Conservation (phyloP, 2,113 vertebrate species). For the Leiothrix lutea region DNA sequence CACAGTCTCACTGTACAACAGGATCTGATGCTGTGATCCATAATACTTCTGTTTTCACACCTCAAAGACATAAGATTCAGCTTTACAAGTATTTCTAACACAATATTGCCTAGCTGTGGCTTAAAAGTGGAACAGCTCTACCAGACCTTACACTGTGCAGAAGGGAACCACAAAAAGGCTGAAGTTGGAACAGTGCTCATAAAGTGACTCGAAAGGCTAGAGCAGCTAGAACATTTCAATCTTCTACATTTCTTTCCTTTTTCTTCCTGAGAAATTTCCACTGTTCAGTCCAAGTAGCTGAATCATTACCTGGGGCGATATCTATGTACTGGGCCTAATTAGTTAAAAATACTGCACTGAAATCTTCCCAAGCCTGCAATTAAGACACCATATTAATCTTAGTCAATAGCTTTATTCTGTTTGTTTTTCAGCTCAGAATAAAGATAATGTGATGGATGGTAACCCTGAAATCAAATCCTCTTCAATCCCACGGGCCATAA, state of each 20-base stretch:
- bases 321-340: neutral
- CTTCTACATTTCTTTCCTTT: neutral
- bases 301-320: neutral
- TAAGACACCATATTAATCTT: neutral
- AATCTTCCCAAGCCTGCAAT: neutral
- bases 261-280: neutral
- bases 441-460: neutral
- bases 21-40: neutral
- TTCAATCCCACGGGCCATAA: neutral
- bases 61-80: neutral
- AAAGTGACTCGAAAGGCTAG: neutral
- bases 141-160: neutral
- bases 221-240: neutral
- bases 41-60: neutral
- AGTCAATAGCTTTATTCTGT: neutral
- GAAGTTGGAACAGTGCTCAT: neutral
- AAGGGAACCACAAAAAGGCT: neutral
- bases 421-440: neutral
- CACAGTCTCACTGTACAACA: neutral
- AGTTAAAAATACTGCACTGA: neutral
- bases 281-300: neutral
- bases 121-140: neutral
- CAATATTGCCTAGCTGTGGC: neutral
- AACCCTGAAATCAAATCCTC: neutral
- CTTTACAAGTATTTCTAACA: neutral